A percentile compares a stretch with the other conserved stretches of the same genome.
phyloP scores from a whole-genome alignment of 2,888 invertebrate genomes.

The Plebejus anna region DNA sequence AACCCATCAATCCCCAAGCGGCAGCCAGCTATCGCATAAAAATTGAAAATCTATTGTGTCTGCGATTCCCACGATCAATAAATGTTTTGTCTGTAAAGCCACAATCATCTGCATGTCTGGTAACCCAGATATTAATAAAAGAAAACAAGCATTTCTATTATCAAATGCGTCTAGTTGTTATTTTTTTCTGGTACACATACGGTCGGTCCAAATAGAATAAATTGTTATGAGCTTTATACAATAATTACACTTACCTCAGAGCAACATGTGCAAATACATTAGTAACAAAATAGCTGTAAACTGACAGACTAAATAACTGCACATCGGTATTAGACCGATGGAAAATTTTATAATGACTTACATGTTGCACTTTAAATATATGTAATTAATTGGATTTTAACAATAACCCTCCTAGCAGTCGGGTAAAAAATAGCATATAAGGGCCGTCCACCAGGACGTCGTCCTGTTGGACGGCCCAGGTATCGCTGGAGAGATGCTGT shows the following conservation, averaged over 20 bases:
- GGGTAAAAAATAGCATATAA: too few species aligned
- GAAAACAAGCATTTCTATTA: not conserved
- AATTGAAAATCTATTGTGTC: too few species aligned
- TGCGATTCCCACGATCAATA: too few species aligned
- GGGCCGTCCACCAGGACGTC: too few species aligned
- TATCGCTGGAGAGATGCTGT: too few species aligned
- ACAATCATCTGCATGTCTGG: not conserved
- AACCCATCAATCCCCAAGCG: too few species aligned
- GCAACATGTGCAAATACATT: not conserved
- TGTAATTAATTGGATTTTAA: not conserved
- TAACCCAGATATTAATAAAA: not conserved
- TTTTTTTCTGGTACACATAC: slow-evolving; percentile 7
- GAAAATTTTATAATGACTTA: not conserved
- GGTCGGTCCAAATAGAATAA: not conserved
- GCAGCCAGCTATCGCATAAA: too few species aligned
- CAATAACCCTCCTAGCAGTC: too few species aligned
- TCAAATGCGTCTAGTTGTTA: not conserved
- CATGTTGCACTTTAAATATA: not conserved
- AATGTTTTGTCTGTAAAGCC: too few species aligned
- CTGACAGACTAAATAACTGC: not conserved
- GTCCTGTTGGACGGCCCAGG: too few species aligned
- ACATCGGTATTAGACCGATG: not conserved
- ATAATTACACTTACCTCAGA: slow-evolving; percentile 2
- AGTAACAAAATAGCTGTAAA: slow-evolving; percentile 2
- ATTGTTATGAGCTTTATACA: slow-evolving; percentile 2